phyloP scores from a whole-genome alignment of 2,113 vertebrate genomes.

The Chroicocephalus ridibundus region DNA sequence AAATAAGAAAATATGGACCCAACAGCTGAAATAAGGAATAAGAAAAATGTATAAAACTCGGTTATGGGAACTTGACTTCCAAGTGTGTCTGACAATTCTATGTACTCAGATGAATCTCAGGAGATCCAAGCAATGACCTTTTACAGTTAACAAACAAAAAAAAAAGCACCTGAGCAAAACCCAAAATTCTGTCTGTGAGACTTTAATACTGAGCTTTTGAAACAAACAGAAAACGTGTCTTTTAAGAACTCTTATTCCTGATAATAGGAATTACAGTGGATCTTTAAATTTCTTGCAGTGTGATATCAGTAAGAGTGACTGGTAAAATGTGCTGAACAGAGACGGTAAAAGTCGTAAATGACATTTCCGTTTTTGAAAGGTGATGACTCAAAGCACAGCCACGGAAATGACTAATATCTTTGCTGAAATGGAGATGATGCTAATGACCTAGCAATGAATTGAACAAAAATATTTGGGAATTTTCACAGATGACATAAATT shows the following conservation, averaged over 20 bases:
- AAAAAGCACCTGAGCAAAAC: neutral
- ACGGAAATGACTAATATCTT: neutral
- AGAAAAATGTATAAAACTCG: neutral
- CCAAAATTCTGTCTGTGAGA: neutral
- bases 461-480: neutral
- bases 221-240: slow-evolving; percentile 45
- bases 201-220: slow-evolving; percentile 58
- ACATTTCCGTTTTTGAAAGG: slow-evolving; percentile 9
- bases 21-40: neutral
- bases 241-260: slow-evolving; percentile 18
- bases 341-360: neutral
- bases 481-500: neutral
- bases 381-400: neutral
- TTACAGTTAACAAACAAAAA: neutral
- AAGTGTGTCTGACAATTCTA: neutral
- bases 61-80: neutral
- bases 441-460: neutral
- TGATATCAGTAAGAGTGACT: neutral
- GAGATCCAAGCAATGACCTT: neutral
- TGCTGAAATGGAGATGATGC: neutral
- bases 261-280: slow-evolving; percentile 20
- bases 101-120: neutral
- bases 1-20: neutral
- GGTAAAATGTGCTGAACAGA: slow-evolving; percentile 20
- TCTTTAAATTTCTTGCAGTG: slow-evolving; percentile 31